Conservation (phyloP, 2,113 vertebrate species). For the Eublepharis macularius region DNA sequence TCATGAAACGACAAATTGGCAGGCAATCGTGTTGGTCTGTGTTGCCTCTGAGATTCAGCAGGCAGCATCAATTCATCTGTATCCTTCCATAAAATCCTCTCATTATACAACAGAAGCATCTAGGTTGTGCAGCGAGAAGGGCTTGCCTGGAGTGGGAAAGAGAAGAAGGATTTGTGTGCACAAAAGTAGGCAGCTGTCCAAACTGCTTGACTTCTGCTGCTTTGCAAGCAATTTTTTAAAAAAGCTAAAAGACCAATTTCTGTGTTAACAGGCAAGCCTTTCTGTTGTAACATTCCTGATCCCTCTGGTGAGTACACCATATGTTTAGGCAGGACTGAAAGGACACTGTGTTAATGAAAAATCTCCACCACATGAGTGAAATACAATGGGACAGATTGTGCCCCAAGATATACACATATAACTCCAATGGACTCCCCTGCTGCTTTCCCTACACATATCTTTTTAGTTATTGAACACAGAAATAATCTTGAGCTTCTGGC, state of each 20-base stretch:
- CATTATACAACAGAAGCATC: background rate
- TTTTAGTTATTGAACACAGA: background rate
- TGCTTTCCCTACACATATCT: background rate
- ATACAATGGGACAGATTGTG: slow-evolving; percentile 1
- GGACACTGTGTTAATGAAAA: slow-evolving; percentile 2
- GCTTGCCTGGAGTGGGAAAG: background rate
- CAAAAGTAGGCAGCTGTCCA: background rate
- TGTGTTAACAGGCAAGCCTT: slow-evolving; percentile 29
- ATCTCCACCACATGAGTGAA: background rate
- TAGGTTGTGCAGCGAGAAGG: background rate
- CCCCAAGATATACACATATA: background rate
- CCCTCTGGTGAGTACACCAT: background rate
- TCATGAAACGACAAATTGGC: background rate
- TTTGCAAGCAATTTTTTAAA: slow-evolving; percentile 8
- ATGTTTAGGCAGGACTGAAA: slow-evolving; percentile 3
- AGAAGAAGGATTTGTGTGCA: slow-evolving; percentile 14
- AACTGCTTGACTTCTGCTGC: slow-evolving; percentile 23
- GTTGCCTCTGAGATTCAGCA: too few relatives aligned
- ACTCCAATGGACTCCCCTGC: background rate
- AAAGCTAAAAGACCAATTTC: slow-evolving; percentile 27
- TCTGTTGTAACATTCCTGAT: slow-evolving; percentile 1
- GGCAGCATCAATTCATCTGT: background rate
- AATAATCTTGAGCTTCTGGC: background rate
- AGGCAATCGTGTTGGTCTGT: background rate
- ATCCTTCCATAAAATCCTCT: background rate